A percentile compares a stretch with the other conserved stretches of the same genome.
Conservation (phyloP, 2,888 invertebrate species). For the Acrobasis consociella region DNA sequence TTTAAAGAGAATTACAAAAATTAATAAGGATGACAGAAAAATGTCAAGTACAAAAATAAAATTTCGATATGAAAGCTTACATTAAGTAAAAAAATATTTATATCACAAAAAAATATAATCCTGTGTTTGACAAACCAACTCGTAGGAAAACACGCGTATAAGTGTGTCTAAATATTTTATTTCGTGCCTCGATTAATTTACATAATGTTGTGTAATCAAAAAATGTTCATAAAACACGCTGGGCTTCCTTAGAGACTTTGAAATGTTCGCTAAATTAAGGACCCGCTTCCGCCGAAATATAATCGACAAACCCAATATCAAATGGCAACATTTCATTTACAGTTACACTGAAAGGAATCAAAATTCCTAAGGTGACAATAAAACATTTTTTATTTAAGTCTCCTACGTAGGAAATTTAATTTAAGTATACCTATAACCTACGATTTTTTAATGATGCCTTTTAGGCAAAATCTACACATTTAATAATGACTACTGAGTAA, state of each 20-base stretch:
- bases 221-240: background rate
- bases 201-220: no score
- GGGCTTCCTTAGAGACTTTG: background rate
- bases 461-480: background rate
- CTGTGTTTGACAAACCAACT: no score
- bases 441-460: background rate
- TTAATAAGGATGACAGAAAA: background rate
- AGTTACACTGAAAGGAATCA: no score
- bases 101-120: no score
- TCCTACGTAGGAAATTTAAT: no score
- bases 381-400: no score
- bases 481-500: background rate
- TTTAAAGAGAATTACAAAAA: background rate
- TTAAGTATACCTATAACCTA: no score
- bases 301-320: background rate
- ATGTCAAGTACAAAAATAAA: background rate
- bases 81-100: no score
- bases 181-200: no score
- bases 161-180: background rate
- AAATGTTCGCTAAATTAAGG: background rate
- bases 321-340: background rate
- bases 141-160: background rate
- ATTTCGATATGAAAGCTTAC: no score
- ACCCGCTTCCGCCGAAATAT: background rate
- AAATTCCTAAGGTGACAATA: no score